Conservation (phyloP, 2,888 invertebrate genomes). For the Drosophila engyochracea region DNA sequence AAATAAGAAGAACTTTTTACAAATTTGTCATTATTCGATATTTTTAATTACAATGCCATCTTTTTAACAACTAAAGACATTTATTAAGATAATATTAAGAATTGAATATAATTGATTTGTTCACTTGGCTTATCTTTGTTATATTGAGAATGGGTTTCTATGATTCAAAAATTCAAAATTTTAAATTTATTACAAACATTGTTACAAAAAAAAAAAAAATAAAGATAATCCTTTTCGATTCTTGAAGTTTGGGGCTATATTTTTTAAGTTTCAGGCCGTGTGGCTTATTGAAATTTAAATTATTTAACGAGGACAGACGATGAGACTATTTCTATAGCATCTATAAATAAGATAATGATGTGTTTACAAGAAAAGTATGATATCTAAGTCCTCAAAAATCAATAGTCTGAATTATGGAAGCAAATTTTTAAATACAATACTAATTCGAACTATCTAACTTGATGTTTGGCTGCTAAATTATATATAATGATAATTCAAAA, state of each 20-base stretch:
- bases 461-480: too few relatives aligned
- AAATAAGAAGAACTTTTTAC: rapidly evolving
- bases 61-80: neutral
- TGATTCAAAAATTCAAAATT: neutral
- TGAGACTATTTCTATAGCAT: too few relatives aligned
- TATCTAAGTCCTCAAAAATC: neutral
- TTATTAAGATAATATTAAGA: neutral
- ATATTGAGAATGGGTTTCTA: too few relatives aligned
- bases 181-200: neutral
- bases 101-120: neutral
- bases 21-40: rapidly evolving
- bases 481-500: too few relatives aligned
- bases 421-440: too few relatives aligned
- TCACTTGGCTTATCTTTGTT: neutral
- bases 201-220: rapidly evolving
- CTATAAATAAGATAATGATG: too few relatives aligned
- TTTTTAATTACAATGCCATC: rapidly evolving
- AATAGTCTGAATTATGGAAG: too few relatives aligned
- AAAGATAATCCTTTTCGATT: neutral
- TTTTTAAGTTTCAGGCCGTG: neutral
- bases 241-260: neutral
- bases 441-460: neutral
- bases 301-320: too few relatives aligned
- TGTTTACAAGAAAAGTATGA: neutral
- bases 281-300: neutral